phyloP scores from a whole-genome alignment of 53 echinoderm and acorn worm genomes.

The Stichopus horrens region DNA sequence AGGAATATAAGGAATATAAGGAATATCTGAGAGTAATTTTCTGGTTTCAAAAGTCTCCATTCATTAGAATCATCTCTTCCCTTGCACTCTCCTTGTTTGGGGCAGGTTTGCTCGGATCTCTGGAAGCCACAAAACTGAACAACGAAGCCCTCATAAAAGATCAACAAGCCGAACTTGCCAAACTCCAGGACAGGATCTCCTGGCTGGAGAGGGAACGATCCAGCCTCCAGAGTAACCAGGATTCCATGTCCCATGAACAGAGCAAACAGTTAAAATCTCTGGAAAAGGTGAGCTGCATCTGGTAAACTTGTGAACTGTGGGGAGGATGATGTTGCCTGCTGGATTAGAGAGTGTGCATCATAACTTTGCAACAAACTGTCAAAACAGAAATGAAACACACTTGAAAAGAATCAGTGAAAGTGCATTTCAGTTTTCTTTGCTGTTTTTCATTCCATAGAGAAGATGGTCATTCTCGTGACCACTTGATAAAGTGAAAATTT shows the following conservation, averaged over 20 bases:
- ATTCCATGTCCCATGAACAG: slow-evolving; percentile 73
- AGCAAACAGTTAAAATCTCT: slow-evolving; percentile 77
- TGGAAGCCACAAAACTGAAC: slow-evolving; percentile 89
- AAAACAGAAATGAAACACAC: too few relatives aligned
- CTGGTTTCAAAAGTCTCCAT: neutral
- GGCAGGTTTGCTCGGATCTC: slow-evolving; percentile 80
- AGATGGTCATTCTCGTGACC: too few relatives aligned
- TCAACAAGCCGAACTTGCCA: slow-evolving; percentile 71
- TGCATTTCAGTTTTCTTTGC: too few relatives aligned
- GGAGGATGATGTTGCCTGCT: too few relatives aligned
- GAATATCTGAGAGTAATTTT: neutral
- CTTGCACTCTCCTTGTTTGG: neutral
- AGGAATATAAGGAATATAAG: neutral
- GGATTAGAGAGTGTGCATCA: too few relatives aligned
- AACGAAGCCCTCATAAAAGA: slow-evolving; percentile 87
- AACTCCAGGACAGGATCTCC: slow-evolving; percentile 81
- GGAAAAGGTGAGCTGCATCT: slow-evolving; percentile 67
- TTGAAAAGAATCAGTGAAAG: too few relatives aligned
- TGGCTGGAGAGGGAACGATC: slow-evolving; percentile 90
- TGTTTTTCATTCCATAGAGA: too few relatives aligned
- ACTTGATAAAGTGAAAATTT: too few relatives aligned
- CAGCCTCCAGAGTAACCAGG: slow-evolving; percentile 71
- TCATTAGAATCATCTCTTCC: neutral
- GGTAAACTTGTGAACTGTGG: neutral
- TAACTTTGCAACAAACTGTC: too few relatives aligned